phyloP scores from a whole-genome alignment of 2,888 invertebrate species.

The Tiliacea citrago region DNA sequence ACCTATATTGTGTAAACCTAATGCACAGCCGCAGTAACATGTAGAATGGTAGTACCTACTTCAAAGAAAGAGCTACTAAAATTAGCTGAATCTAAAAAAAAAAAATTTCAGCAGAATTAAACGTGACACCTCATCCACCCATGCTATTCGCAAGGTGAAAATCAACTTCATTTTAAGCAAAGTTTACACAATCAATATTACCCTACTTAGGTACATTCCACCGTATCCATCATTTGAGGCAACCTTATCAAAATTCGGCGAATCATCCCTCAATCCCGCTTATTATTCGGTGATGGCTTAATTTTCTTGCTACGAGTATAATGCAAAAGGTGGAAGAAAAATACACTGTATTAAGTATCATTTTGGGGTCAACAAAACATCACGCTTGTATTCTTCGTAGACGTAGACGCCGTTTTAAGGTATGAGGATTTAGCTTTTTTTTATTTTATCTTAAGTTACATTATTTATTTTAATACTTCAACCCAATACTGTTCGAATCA shows the following conservation, averaged over 20 bases:
- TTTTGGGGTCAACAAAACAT: slow-evolving; percentile 4
- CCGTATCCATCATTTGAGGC: slow-evolving; percentile 60
- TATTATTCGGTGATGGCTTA: slow-evolving; percentile 49
- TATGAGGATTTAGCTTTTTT: not conserved
- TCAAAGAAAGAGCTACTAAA: not conserved
- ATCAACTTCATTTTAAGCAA: slow-evolving; percentile 46
- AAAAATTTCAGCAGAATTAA: not conserved
- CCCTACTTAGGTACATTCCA: slow-evolving; percentile 37
- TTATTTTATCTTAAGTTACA: not conserved
- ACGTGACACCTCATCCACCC: not conserved
- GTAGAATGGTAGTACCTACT: no score
- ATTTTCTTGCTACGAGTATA: slow-evolving; percentile 33
- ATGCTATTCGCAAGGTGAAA: slow-evolving; percentile 17
- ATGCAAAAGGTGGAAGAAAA: slow-evolving; percentile 36
- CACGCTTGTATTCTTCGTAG: not conserved
- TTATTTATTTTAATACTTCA: not conserved
- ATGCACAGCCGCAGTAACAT: not conserved
- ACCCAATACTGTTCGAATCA: not conserved
- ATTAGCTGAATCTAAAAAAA: not conserved
- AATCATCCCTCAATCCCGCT: slow-evolving; percentile 62
- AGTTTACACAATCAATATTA: slow-evolving; percentile 55
- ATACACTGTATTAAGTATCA: slow-evolving; percentile 24
- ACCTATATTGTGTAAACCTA: not conserved
- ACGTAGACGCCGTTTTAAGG: not conserved
- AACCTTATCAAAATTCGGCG: slow-evolving; percentile 43